Percentiles rank a stretch among this genome's conserved stretches.
Conservation (phyloP, 2,113 vertebrate species). For the Parus major region DNA sequence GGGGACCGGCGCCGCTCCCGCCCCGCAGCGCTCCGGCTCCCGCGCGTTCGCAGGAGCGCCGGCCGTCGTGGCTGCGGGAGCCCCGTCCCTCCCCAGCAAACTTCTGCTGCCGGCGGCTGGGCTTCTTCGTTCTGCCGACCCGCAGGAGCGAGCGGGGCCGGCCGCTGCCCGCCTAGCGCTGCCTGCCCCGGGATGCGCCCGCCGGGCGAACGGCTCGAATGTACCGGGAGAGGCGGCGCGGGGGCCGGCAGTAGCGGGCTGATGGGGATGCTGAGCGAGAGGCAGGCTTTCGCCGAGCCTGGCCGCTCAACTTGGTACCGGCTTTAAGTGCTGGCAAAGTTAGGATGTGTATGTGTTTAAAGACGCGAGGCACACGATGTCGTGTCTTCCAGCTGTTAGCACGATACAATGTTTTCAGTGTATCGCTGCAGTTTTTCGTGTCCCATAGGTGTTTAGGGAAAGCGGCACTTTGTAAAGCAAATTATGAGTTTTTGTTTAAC, state of each 20-base stretch:
- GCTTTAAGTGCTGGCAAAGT: neutral
- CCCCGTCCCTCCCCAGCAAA: neutral
- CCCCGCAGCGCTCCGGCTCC: neutral
- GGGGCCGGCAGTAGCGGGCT: neutral
- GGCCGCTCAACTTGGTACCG: neutral
- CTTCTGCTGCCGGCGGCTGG: neutral
- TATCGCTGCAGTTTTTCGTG: neutral
- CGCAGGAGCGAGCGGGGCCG: neutral
- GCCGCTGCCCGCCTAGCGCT: neutral
- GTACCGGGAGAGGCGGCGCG: neutral
- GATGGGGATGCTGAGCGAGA: neutral
- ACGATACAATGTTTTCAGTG: fast-evolving
- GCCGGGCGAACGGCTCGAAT: neutral
- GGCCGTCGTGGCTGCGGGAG: neutral
- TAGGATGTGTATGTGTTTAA: neutral
- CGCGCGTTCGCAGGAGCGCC: neutral
- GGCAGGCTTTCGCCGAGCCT: neutral
- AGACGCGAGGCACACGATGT: neutral
- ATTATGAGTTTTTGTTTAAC: neutral
- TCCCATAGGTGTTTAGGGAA: neutral
- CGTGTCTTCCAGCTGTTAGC: no score
- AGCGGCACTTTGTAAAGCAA: neutral
- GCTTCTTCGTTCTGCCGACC: neutral
- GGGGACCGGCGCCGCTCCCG: neutral
- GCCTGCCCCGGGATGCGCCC: neutral